Evolutionary conservation across 2,888 invertebrate species (phyloP).

Genomic region (Elmis aenea): DNA sequence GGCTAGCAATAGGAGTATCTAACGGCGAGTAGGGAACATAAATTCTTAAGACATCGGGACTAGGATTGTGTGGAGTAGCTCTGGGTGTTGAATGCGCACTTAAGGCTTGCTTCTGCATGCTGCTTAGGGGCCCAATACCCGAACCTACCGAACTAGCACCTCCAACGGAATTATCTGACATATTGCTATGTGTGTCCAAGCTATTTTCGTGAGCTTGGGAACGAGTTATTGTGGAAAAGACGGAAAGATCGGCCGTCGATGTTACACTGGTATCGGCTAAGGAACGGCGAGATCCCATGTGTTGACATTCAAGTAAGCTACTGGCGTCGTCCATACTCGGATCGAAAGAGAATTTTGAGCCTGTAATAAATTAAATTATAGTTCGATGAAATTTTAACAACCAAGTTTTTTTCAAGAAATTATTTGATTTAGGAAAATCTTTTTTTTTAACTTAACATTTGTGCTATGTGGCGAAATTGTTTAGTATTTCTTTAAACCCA

Average conservation of each 20-base stretch:
- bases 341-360: constrained; percentile 61
- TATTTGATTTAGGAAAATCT: too few species aligned
- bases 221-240: constrained; percentile 67
- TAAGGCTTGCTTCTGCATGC: constrained; percentile 43
- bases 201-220: constrained; percentile 72
- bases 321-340: constrained; percentile 64
- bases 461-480: too few species aligned
- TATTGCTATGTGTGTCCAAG: constrained; percentile 70
- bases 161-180: constrained; percentile 68
- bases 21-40: constrained; percentile 72
- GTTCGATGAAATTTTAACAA: too few species aligned
- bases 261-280: constrained; percentile 80
- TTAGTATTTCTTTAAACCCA: too few species aligned
- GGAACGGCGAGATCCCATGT: constrained; percentile 69
- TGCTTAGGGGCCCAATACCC: constrained; percentile 44
- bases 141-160: constrained; percentile 46
- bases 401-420: too few species aligned
- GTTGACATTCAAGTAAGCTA: constrained; percentile 56
- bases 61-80: constrained; percentile 62
- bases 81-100: constrained; percentile 61
- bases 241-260: constrained; percentile 76
- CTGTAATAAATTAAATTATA: constrained; percentile 48
- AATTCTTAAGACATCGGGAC: constrained; percentile 71
- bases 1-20: constrained; percentile 49
- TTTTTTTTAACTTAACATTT: too few species aligned